phyloP scores from a whole-genome alignment of 2,888 invertebrate species.

The Drosophila vallismaia region DNA sequence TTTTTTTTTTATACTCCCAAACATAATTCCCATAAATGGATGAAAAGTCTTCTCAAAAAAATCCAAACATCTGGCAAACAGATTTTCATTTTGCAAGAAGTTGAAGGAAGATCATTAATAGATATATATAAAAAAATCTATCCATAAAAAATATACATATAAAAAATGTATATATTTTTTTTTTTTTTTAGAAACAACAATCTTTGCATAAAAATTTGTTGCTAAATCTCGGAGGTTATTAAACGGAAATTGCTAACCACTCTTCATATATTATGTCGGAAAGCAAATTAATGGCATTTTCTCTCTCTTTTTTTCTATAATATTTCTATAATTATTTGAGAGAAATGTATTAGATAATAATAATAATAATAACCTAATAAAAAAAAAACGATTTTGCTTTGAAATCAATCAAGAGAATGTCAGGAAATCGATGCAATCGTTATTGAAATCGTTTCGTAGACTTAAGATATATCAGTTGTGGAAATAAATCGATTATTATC shows the following conservation, averaged over 20 bases:
- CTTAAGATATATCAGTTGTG: neutral
- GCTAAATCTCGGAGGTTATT: neutral
- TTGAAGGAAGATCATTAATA: neutral
- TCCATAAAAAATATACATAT: no score
- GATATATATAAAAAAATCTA: neutral
- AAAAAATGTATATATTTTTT: no score
- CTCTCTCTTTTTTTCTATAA: slow-evolving; percentile 8
- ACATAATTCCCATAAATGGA: neutral
- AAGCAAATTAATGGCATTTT: slow-evolving; percentile 21
- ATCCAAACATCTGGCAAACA: slow-evolving; percentile 1
- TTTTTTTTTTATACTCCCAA: neutral
- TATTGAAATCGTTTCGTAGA: neutral
- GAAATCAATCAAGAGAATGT: neutral
- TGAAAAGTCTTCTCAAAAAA: neutral
- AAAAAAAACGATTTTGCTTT: neutral
- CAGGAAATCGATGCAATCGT: neutral
- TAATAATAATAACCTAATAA: no score
- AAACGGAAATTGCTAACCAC: slow-evolving; percentile 30
- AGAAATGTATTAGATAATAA: neutral
- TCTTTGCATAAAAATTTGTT: no score
- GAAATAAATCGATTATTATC: neutral
- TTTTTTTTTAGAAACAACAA: no score
- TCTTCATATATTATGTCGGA: slow-evolving; percentile 23
- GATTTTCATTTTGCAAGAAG: neutral
- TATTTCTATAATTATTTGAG: slow-evolving; percentile 21